Percentiles rank a stretch among this genome's conserved stretches.
Evolutionary conservation across 2,888 invertebrate species (phyloP).

Genomic region (Muscina levida): DNA sequence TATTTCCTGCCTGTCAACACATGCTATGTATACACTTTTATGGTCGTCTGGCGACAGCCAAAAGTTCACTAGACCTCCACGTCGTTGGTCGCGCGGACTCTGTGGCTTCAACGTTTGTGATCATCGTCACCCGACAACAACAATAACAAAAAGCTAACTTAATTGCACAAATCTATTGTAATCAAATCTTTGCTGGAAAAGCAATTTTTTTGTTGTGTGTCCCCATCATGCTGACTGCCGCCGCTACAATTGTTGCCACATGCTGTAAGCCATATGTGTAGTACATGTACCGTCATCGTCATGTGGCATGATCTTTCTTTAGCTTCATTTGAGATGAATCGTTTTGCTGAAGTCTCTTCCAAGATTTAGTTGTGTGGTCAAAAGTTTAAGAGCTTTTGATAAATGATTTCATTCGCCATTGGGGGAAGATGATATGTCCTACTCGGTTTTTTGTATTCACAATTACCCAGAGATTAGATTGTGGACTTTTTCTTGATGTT

Average conservation of each 20-base stretch:
- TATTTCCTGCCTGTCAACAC: conserved; percentile 64
- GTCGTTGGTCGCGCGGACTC: conserved; percentile 61
- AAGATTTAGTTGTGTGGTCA: conserved; percentile 58
- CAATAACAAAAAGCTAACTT: conserved; percentile 63
- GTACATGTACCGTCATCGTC: no score
- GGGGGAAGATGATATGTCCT: conserved; percentile 54
- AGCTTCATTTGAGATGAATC: conserved; percentile 43
- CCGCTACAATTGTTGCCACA: not conserved
- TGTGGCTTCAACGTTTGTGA: not conserved
- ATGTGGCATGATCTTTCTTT: not conserved
- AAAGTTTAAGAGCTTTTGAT: conserved; percentile 63
- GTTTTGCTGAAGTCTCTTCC: conserved; percentile 48
- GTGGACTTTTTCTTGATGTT: conserved; percentile 35
- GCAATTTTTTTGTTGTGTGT: conserved; percentile 44
- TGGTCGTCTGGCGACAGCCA: conserved; percentile 68
- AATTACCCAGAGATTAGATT: conserved; percentile 53
- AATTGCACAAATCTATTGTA: conserved; percentile 67
- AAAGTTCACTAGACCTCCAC: conserved; percentile 76
- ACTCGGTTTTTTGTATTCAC: conserved; percentile 17
- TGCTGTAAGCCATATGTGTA: not conserved
- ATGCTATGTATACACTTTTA: not conserved
- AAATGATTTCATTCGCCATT: conserved; percentile 56
- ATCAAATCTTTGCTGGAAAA: conserved; percentile 64
- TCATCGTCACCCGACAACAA: conserved; percentile 47
- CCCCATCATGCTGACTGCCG: no score